Evolutionary conservation across 2,888 invertebrate genomes (phyloP), one percentile per base, ranked within the genome.

Genomic region (Drosophila bunnanda): DNA sequence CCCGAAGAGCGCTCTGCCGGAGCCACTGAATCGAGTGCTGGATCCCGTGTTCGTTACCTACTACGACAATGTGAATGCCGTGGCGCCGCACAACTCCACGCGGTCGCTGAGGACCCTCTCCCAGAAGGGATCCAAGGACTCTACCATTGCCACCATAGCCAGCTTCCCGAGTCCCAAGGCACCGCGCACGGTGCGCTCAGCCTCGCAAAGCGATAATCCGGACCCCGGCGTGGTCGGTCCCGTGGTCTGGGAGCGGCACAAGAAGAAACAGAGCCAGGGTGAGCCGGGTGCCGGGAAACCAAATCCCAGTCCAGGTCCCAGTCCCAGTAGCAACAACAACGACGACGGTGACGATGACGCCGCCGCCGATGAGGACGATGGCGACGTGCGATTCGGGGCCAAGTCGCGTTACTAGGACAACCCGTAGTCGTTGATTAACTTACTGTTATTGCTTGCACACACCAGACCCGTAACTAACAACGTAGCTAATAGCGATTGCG

Each of bases 151-250:
- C 41, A 90, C 82, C 22, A 90, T 90, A 22, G 88, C 90, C 55
- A 83, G 85, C 56, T 89, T 90, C 77, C 90, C 88, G 62, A 87
- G 86, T 44, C 91, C 91, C 10, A 91, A 91, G 68, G 91, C 89
- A 9, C 91, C 79, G 72, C 74, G 86, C 57, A 81, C 79, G n/a
- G 80, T 79, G 22, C 80, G 78, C 17, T 77, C 94, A 4, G 93
- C 96, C 34, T 94, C 96, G 46, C 95, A 95, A 55, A 97, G 97
- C 89, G 94, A 95, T 55, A 95, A 95, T 79, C 95, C 95, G 48
- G 97, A 97, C 92, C 96, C 97, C 0, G 97, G 97, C 1, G 95
- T 97, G 6, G 94, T 97, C 36, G 97, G 97, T 0, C 97, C 97
- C 0, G 93, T 96, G 57, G 97, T 97, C 8, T 97, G 97, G 97